phyloP scores from a whole-genome alignment of 2,113 vertebrate genomes.

The Hippolais icterina region DNA sequence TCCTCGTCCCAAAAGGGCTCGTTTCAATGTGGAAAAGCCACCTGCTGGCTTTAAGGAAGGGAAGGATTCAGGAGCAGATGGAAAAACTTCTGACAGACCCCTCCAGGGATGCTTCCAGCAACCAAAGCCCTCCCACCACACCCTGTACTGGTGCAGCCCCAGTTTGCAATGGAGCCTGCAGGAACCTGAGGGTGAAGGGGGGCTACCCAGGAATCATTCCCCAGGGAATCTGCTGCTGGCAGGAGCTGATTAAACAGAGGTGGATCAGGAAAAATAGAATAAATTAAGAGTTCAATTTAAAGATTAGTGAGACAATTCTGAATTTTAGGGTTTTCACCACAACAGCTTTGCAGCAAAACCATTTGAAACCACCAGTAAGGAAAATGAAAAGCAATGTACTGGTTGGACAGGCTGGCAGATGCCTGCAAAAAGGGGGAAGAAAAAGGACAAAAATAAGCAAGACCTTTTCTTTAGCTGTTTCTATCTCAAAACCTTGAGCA shows the following conservation, averaged over 20 bases:
- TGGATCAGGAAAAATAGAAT: not conserved
- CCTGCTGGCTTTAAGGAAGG: not conserved
- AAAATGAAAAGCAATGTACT: not conserved
- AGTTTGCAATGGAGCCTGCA: not conserved
- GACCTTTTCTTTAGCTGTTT: not conserved
- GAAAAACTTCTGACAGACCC: not conserved
- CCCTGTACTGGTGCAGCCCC: not conserved
- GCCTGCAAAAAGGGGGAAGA: not conserved
- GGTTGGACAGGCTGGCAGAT: not conserved
- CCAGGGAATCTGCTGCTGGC: not conserved
- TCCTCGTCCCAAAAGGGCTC: not conserved
- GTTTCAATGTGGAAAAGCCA: not conserved
- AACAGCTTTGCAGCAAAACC: not conserved
- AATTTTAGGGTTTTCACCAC: not conserved
- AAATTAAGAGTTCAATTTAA: not conserved
- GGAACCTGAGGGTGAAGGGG: not conserved
- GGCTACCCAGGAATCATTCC: not conserved
- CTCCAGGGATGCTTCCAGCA: not conserved
- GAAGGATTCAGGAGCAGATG: not conserved
- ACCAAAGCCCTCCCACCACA: not conserved
- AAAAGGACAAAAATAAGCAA: not conserved
- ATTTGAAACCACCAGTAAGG: not conserved
- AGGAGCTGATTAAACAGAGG: not conserved
- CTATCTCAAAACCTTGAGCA: not conserved
- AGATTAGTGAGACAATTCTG: not conserved